Percentiles rank a stretch among this genome's conserved stretches.
Evolutionary conservation across 2,888 invertebrate species (phyloP).

Genomic region (Ariolimax columbianus): DNA sequence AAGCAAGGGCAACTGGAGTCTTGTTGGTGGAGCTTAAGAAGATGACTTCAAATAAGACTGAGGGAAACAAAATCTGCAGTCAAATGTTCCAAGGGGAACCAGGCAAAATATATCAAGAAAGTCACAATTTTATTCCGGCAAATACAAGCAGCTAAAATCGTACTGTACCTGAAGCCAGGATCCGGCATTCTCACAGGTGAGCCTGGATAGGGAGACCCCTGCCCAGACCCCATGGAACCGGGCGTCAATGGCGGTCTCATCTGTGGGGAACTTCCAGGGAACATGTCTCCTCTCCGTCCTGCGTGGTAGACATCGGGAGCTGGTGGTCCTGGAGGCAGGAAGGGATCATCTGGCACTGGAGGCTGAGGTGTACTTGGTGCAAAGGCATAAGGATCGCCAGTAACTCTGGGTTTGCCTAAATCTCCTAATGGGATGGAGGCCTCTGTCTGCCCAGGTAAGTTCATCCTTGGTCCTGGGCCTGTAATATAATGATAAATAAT

Average conservation of each 20-base stretch:
- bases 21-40: too few species aligned
- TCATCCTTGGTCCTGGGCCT: conserved; percentile 41
- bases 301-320: conserved; percentile 45
- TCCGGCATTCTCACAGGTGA: conserved; percentile 62
- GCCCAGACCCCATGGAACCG: conserved; percentile 50
- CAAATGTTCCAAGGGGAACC: too few species aligned
- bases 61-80: too few species aligned
- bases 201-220: conserved; percentile 53
- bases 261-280: conserved; percentile 41
- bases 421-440: conserved; percentile 47
- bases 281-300: conserved; percentile 51
- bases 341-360: conserved; percentile 40
- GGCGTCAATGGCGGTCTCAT: conserved; percentile 52
- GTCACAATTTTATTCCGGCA: neutral
- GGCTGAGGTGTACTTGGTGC: conserved; percentile 67
- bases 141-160: neutral
- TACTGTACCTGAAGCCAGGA: conserved; percentile 45
- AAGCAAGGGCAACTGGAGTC: too few species aligned
- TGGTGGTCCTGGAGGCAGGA: conserved; percentile 42
- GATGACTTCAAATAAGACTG: too few species aligned
- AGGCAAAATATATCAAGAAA: too few species aligned
- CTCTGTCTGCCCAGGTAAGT: conserved; percentile 29
- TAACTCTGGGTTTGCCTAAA: conserved; percentile 43
- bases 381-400: conserved; percentile 66
- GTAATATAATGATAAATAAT: neutral